Conservation (phyloP, 92 coral and sea anemone genomes). For the Siderastrea siderea region DNA sequence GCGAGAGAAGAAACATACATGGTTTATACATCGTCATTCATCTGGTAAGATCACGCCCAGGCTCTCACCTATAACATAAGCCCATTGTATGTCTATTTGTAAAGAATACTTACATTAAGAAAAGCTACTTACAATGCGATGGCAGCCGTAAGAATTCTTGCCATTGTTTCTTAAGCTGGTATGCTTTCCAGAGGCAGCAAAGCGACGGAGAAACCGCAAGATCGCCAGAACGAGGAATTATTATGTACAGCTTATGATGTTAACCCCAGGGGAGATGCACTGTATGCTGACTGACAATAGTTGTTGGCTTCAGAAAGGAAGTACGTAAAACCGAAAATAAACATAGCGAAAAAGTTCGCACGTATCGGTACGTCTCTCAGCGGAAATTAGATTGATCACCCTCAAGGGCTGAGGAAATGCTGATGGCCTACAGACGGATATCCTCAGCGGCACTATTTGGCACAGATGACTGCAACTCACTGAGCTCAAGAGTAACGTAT, state of each 20-base stretch:
- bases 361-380: not conserved
- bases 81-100: constrained; percentile 9
- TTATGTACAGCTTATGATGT: not conserved
- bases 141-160: constrained; percentile 6
- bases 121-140: constrained; percentile 29
- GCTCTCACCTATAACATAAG: not conserved
- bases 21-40: not conserved
- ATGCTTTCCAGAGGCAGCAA: not conserved
- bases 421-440: not conserved
- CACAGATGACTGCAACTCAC: not conserved
- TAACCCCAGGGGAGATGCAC: constrained; percentile 27
- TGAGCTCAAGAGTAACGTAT: not conserved
- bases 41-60: not conserved
- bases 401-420: constrained; percentile 5
- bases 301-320: constrained; percentile 28
- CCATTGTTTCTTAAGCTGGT: constrained; percentile 14
- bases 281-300: constrained; percentile 5
- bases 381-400: constrained; percentile 17
- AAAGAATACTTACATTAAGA: constrained; percentile 3
- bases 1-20: not conserved
- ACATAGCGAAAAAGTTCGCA: not conserved
- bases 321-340: constrained; percentile 8
- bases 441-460: not conserved
- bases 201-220: constrained; percentile 5
- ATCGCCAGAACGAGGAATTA: not conserved